A percentile compares a stretch with the other conserved stretches of the same genome.
These are phyloP conservation scores for Acanthochromis polyacanthus DNA, from an alignment of 2,113 vertebrate genomes.

Conservation along the genomic window DNA sequence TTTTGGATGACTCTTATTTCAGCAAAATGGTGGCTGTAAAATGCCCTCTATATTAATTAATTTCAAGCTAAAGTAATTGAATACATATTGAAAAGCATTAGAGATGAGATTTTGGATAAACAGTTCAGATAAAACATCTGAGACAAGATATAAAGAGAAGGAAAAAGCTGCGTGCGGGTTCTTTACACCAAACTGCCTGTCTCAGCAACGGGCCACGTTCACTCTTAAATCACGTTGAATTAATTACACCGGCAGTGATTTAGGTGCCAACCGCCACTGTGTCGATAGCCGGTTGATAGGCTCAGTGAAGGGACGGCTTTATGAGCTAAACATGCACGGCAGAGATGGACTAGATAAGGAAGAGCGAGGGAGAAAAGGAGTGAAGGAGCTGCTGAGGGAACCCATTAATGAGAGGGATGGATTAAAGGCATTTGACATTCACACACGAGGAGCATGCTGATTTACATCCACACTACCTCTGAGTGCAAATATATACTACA, in stretches of 20 bases:
- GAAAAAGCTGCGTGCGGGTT: neutral
- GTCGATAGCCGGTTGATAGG: constrained; percentile 17
- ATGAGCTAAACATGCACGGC: constrained; percentile 23
- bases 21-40: neutral
- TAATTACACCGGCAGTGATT: constrained; percentile 47
- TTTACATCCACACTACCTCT: neutral
- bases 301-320: constrained; percentile 41
- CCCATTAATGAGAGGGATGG: constrained; percentile 35
- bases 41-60: constrained; percentile 2
- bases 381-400: constrained; percentile 33
- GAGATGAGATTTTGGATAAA: neutral
- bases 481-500: constrained; percentile 22
- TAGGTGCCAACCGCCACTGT: constrained; percentile 17
- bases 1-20: neutral
- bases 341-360: constrained; percentile 22
- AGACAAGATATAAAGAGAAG: constrained; percentile 5
- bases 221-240: constrained; percentile 54
- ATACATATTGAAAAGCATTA: neutral
- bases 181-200: constrained; percentile 14
- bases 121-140: neutral
- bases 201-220: constrained; percentile 42
- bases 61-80: constrained; percentile 1
- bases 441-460: constrained; percentile 24
- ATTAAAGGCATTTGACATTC: constrained; percentile 23
- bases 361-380: neutral